Base-by-base conservation (phyloP, 2,797 vertebrate genomes). In the Amblyraja radiata region DNA sequence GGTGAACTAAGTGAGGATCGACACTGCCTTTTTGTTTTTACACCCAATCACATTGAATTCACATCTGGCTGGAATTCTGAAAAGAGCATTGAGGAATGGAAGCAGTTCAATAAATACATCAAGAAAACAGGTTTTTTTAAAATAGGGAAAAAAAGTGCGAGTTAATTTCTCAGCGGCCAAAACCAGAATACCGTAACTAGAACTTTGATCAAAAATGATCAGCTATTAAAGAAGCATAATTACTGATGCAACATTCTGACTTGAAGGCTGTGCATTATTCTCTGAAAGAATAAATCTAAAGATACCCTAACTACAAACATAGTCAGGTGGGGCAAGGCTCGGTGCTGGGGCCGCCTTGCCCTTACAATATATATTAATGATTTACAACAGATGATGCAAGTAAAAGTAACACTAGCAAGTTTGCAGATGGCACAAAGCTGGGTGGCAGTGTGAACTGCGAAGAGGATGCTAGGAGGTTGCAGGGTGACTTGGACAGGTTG, bases 51-150 rank as follows among this genome's bases (percentile, higher is more conserved):
- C 88, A 91, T 71, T 32, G 28, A 73, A 39, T 91, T 68, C 88
- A 91, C 88, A 91, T 74, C 88, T 91, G 88, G 88, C 73, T 91
- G 36, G 32, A 65, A 73, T 91, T 91, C 68, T 23, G 88, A 39
- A 46, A 91, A 91, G 46, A 46, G 36, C 23, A 71, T 68, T 68
- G 39, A 46, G 88, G 91, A 74, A 74, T 73, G 88, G 58, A 71
- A 39, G 68, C 88, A 91, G 88, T 91, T 73, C 68, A 71, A 73
- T 91, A 91, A 91, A 91, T 68, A 91, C 88, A 91, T 91, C 73
- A 91, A 91, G 88, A 73, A 91, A 91, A 91, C 25, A 39, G 88
- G 90, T 71, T 71, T 71, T 90, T 71, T 90, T 32, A 18, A 63
- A 39, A 90, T 68, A 90, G 36, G 68, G 65, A 90, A 90, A 91